These are phyloP conservation scores for Beaufortia kweichowensis DNA, from an alignment of 2,113 vertebrate genomes.

Conservation along the genomic window DNA sequence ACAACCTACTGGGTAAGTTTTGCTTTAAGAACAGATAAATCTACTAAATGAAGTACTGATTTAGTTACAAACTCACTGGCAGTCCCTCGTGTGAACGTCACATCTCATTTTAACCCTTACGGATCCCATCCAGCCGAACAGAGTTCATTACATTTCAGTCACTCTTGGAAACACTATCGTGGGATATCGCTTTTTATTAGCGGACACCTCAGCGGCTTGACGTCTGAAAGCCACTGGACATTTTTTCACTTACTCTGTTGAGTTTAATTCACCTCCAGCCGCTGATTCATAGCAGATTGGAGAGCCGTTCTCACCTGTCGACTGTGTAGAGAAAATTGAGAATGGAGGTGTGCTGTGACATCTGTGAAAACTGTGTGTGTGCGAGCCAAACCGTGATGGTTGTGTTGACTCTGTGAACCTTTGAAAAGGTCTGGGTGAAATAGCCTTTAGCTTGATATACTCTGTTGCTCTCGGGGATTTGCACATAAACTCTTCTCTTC, in stretches of 20 bases:
- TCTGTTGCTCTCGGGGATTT: constrained; percentile 56
- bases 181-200: constrained; percentile 32
- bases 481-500: constrained; percentile 50
- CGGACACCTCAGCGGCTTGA: constrained; percentile 24
- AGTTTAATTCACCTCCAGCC: constrained; percentile 57
- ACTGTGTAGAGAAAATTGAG: constrained; percentile 57
- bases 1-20: too few relatives aligned
- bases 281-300: constrained; percentile 59
- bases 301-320: constrained; percentile 63
- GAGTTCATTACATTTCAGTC: constrained; percentile 3
- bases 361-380: constrained; percentile 64
- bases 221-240: constrained; percentile 14
- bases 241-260: constrained; percentile 46
- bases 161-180: constrained; percentile 3
- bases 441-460: constrained; percentile 58
- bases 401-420: constrained; percentile 58
- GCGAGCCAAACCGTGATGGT: constrained; percentile 58
- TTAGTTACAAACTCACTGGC: too few relatives aligned
- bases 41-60: too few relatives aligned
- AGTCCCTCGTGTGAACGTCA: too few relatives aligned
- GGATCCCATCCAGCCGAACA: not conserved
- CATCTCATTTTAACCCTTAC: too few relatives aligned
- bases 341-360: constrained; percentile 60
- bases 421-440: constrained; percentile 44
- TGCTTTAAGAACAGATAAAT: too few relatives aligned